phyloP scores from a whole-genome alignment of 2,888 invertebrate genomes.

The Allacma fusca region DNA sequence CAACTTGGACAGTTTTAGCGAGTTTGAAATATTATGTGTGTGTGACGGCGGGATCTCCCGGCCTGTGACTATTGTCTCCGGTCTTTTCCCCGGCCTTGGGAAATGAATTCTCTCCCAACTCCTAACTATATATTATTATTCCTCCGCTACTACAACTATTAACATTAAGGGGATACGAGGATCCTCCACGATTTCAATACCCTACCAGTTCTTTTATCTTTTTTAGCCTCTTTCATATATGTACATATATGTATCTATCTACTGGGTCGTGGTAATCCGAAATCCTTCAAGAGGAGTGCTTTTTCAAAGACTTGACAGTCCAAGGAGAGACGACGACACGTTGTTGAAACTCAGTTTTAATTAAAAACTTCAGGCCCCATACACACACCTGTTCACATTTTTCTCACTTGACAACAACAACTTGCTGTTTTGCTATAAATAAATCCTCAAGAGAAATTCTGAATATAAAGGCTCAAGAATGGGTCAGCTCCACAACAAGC shows the following conservation, averaged over 20 bases:
- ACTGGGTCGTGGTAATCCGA: too few species aligned
- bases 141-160: not conserved
- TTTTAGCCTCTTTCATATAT: too few species aligned
- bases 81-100: not conserved
- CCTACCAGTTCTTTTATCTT: too few species aligned
- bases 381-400: constrained; percentile 23
- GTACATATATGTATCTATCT: too few species aligned
- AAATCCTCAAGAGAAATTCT: too few species aligned
- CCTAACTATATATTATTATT: not conserved
- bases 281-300: too few species aligned
- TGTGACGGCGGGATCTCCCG: not conserved
- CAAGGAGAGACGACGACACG: too few species aligned
- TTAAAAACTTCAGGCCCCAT: constrained; percentile 30
- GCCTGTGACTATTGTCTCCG: not conserved
- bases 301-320: too few species aligned
- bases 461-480: too few species aligned
- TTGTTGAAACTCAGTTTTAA: constrained; percentile 10
- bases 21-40: constrained; percentile 33
- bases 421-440: too few species aligned
- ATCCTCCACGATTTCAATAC: not conserved
- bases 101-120: constrained; percentile 14
- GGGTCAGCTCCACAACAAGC: constrained; percentile 18
- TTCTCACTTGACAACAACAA: too few species aligned
- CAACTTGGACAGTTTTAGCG: constrained; percentile 34
- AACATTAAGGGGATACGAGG: not conserved